Conservation (phyloP, 2,797 vertebrate species). For the Gallinago stenura region DNA sequence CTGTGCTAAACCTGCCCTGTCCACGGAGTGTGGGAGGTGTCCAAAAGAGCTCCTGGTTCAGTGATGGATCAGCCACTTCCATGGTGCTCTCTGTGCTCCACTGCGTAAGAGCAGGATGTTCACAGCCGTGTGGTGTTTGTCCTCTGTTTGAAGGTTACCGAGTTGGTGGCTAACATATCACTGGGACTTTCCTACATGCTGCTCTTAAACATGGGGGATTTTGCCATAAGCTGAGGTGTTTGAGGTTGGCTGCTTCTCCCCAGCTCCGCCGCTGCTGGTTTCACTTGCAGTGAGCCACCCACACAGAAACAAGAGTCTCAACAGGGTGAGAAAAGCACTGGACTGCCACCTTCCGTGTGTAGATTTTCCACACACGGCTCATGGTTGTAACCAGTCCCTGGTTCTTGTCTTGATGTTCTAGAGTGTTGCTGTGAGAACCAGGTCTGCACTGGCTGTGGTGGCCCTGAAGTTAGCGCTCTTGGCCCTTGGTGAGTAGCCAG, state of each 20-base stretch:
- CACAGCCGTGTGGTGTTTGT: background rate
- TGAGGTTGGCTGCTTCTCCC: constrained; percentile 43
- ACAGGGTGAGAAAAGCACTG: background rate
- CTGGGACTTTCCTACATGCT: constrained; percentile 61
- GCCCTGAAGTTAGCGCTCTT: background rate
- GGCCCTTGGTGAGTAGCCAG: background rate
- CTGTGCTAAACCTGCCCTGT: background rate
- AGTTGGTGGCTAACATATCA: background rate
- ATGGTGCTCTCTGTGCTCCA: background rate
- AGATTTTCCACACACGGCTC: background rate
- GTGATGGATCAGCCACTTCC: background rate
- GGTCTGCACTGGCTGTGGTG: rapidly evolving
- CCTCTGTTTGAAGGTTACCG: background rate
- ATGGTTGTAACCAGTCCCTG: background rate
- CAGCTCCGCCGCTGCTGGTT: constrained; percentile 39
- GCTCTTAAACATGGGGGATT: constrained; percentile 42
- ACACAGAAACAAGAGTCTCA: background rate
- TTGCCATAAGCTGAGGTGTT: constrained; percentile 4
- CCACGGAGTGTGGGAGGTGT: rapidly evolving
- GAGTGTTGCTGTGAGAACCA: background rate
- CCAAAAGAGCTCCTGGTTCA: background rate
- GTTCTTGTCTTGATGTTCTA: background rate
- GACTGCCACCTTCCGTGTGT: background rate
- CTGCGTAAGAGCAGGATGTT: background rate
- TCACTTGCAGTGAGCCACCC: constrained; percentile 51